Evolutionary conservation across 2,888 invertebrate genomes (phyloP), one percentile per base, ranked within the genome.

Genomic region (Drosophila fulvimacula): DNA sequence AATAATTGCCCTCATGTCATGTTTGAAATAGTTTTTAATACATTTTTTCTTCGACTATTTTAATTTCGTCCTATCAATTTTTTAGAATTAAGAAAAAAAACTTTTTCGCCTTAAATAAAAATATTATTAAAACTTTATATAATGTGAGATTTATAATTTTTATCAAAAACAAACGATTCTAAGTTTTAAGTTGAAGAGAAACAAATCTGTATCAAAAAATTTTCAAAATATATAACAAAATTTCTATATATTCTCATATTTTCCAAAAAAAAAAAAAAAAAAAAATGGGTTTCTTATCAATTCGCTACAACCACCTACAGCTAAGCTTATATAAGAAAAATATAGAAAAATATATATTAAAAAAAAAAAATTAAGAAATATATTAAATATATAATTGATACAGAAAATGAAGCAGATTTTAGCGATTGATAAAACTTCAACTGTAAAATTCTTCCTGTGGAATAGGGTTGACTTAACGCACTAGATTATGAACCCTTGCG

Each of bases 401-500:
- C 7, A 9, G 6, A n/a, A 38, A n/a, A 9, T n/a, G n/a, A 39
- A 39, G 39, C 17, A 39, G 17, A 39, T 30, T 7, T 30, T 30
- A 30, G 5, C 7, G 3, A 42, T 17, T 2, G n/a, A 39, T 9
- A 1, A 19, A 41, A 2, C 5, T 41, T 41, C 41, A 2, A 2
- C 19, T 13, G 6, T 0, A 21, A 34, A 5, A 17, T n/a, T 38
- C n/a, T 17, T 38, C n/a, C 27, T 30, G 42, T 13, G 36, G 34
- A 17, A 24, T 32, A 36, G 48, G 5, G 1, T n/a, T 24, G 30
- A 5, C 24, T 10, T n/a, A 10, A 7, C 3, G 3, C 27, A 11
- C 32, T 46, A 17, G 21, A 19, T 38, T 67, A 74, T 39, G 41
- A n/a, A 4, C 48, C 48, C 32, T 63, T 49, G 15, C 36, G 55